phyloP scores from a whole-genome alignment of 2,113 vertebrate genomes.

The Pelusios castaneus region DNA sequence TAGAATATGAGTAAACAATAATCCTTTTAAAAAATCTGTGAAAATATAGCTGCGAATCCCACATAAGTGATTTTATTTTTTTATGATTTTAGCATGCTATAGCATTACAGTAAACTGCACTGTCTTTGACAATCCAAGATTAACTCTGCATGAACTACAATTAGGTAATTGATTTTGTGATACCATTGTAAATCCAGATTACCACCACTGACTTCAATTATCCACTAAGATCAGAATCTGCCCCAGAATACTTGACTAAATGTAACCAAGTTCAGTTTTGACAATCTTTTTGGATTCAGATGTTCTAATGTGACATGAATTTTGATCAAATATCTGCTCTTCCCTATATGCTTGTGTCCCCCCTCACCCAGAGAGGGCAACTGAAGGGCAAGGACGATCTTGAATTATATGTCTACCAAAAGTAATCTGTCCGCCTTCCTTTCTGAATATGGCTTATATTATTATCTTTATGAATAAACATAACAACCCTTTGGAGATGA shows the following conservation, averaged over 20 bases:
- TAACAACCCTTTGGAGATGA: not conserved
- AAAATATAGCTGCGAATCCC: not conserved
- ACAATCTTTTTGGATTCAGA: not conserved
- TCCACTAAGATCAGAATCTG: not conserved
- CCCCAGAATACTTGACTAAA: not conserved
- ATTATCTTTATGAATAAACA: conserved; percentile 14
- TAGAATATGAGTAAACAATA: not conserved
- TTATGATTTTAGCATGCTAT: not conserved
- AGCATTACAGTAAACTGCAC: not conserved
- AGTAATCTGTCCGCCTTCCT: not conserved
- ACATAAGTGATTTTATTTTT: not conserved
- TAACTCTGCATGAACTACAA: not conserved
- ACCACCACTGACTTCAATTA: not conserved
- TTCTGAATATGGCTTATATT: not conserved
- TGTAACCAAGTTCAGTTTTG: not conserved
- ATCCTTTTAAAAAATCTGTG: not conserved
- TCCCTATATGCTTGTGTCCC: not conserved
- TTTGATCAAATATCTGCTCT: not conserved
- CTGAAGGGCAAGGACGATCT: fast-evolving
- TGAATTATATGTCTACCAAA: not conserved
- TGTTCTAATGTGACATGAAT: not conserved
- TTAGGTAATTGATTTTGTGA: not conserved
- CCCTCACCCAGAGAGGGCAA: not conserved
- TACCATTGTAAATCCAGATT: not conserved
- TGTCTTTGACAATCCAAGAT: not conserved